A percentile compares a stretch with the other conserved stretches of the same genome.
Conservation (phyloP, 2,888 invertebrate genomes). For the Oscheius sp. region DNA sequence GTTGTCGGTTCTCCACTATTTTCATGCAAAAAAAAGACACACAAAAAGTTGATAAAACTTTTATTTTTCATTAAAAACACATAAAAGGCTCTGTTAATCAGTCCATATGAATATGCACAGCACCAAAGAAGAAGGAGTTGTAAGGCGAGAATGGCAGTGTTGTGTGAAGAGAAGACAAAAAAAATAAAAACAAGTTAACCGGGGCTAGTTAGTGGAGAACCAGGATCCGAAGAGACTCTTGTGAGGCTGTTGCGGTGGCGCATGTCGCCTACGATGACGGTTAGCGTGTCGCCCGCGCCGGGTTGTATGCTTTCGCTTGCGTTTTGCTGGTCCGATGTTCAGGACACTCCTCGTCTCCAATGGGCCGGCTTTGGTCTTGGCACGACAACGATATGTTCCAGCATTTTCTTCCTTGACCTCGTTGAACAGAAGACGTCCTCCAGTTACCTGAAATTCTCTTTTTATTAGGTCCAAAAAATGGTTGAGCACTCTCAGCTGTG, state of each 20-base stretch:
- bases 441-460: constrained; percentile 75
- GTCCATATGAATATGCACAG: constrained; percentile 40
- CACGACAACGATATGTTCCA: constrained; percentile 82
- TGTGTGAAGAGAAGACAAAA: constrained; percentile 1
- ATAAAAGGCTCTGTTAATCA: constrained; percentile 29
- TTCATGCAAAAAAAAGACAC: neutral
- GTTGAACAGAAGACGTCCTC: constrained; percentile 78
- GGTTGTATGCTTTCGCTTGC: constrained; percentile 68
- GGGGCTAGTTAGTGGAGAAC: constrained; percentile 39
- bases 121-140: constrained; percentile 33
- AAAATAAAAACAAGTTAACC: constrained; percentile 13
- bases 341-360: constrained; percentile 67
- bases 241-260: constrained; percentile 31
- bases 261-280: constrained; percentile 56
- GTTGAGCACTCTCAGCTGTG: constrained; percentile 13
- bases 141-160: constrained; percentile 37
- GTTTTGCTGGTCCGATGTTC: constrained; percentile 69
- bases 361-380: constrained; percentile 75
- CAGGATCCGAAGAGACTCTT: constrained; percentile 37
- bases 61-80: constrained; percentile 30
- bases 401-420: constrained; percentile 79
- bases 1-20: constrained; percentile 18
- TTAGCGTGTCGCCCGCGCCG: constrained; percentile 53
- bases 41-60: constrained; percentile 29
- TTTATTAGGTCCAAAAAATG: neutral